Evolutionary conservation across 2,797 vertebrate genomes (phyloP).

Genomic region (Vespertilio murinus): DNA sequence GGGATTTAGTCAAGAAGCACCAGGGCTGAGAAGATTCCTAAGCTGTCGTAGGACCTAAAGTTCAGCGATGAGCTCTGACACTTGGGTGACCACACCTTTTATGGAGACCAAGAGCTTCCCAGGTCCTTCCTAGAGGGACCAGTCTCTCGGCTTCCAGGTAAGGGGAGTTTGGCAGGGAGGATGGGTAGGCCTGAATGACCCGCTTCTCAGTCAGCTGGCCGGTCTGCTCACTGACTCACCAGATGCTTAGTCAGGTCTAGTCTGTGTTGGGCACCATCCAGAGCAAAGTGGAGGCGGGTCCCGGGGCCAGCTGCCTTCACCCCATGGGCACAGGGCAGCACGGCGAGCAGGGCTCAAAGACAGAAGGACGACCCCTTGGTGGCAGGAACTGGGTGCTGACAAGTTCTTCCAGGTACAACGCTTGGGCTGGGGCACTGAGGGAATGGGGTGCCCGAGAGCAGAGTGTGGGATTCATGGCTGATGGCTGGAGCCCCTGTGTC

Average conservation of each 20-base stretch:
- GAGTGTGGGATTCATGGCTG: rapidly evolving
- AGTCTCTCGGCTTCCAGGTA: background rate
- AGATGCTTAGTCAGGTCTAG: background rate
- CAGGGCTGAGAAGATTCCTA: rapidly evolving
- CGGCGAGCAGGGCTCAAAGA: rapidly evolving
- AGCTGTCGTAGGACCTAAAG: rapidly evolving
- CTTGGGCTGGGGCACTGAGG: rapidly evolving
- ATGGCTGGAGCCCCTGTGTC: rapidly evolving
- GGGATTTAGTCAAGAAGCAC: background rate
- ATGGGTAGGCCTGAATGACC: no score
- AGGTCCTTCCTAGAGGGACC: rapidly evolving
- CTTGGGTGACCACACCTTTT: background rate
- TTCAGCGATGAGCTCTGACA: rapidly evolving
- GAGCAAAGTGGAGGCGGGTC: background rate
- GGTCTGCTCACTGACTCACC: background rate
- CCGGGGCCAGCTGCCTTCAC: background rate
- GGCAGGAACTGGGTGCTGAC: rapidly evolving
- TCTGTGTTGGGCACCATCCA: background rate
- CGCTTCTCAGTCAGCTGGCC: rapidly evolving
- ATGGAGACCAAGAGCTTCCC: rapidly evolving
- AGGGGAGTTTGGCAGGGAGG: background rate
- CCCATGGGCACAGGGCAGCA: rapidly evolving
- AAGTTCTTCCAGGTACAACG: background rate
- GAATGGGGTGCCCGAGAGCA: rapidly evolving
- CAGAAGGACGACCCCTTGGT: rapidly evolving